Evolutionary conservation across 2,888 invertebrate species (phyloP).

Genomic region (Epinotia demarniana): DNA sequence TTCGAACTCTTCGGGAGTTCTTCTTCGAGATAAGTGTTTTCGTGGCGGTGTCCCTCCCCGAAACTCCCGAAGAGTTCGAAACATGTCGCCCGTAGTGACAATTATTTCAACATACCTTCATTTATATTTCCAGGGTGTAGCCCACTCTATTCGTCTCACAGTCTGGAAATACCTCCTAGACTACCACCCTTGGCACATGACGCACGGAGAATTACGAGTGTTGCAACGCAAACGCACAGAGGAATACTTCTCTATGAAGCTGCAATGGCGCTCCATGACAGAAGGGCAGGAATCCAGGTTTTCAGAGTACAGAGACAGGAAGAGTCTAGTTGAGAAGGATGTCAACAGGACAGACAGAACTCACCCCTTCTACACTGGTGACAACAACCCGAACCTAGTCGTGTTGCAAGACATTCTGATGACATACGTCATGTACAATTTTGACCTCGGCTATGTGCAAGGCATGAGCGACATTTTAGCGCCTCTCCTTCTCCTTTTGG

Average conservation of each 20-base stretch:
- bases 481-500: conserved; percentile 94
- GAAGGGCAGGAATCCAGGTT: conserved; percentile 94
- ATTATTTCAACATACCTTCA: background rate
- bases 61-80: too few species aligned
- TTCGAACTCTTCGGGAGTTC: too few species aligned
- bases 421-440: conserved; percentile 99
- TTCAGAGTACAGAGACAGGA: conserved; percentile 94
- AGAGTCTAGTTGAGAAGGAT: conserved; percentile 98
- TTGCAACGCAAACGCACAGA: conserved; percentile 89
- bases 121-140: conserved; percentile 87
- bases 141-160: conserved; percentile 89
- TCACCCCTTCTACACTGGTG: conserved; percentile 96
- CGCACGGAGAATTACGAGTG: conserved; percentile 87
- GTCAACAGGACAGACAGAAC: conserved; percentile 98
- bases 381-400: conserved; percentile 94
- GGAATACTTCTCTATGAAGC: conserved; percentile 97
- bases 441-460: conserved; percentile 97
- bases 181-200: conserved; percentile 94
- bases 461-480: conserved; percentile 99
- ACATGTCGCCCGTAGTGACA: too few species aligned
- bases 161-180: conserved; percentile 98
- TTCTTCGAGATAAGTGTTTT: too few species aligned
- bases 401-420: conserved; percentile 96
- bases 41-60: too few species aligned
- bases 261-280: conserved; percentile 97